Percentiles rank a stretch among this genome's conserved stretches.
These are phyloP conservation scores for Cataglyphis albicans DNA, from an alignment of 2,888 invertebrate genomes.

Conservation along the genomic window DNA sequence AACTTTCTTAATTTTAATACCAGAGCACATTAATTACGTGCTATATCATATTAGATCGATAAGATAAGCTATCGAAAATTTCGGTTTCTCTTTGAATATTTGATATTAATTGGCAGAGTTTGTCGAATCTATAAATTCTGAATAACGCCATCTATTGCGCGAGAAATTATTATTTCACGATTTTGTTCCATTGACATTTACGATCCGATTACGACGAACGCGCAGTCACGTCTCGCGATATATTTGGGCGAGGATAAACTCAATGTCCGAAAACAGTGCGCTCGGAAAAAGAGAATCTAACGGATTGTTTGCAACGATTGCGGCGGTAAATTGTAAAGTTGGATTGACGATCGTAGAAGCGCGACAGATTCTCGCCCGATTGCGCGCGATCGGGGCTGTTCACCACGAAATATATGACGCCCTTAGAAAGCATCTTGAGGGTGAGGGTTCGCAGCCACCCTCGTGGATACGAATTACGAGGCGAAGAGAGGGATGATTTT, in stretches of 20 bases:
- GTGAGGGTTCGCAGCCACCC: slow-evolving; percentile 1
- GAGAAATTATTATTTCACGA: slow-evolving; percentile 5
- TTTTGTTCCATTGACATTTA: slow-evolving; percentile 1
- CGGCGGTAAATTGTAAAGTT: slow-evolving; percentile 13
- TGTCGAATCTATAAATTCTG: neutral
- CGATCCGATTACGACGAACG: slow-evolving; percentile 14
- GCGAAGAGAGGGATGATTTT: slow-evolving; percentile 52
- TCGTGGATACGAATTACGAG: slow-evolving; percentile 48
- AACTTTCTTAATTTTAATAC: neutral
- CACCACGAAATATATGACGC: slow-evolving; percentile 24
- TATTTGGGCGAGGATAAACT: slow-evolving; percentile 1
- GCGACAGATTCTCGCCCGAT: neutral
- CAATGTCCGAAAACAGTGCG: neutral
- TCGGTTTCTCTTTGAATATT: neutral
- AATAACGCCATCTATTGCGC: neutral
- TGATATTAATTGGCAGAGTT: neutral
- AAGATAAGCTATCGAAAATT: neutral
- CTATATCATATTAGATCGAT: neutral
- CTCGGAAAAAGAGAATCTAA: neutral
- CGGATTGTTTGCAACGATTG: slow-evolving; percentile 20
- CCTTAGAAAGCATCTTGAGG: slow-evolving; percentile 8
- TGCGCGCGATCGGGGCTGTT: slow-evolving; percentile 14
- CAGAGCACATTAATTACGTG: neutral
- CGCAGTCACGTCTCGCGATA: neutral
- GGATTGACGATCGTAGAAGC: neutral